A percentile compares a stretch with the other conserved stretches of the same genome.
Conservation (phyloP, 2,113 vertebrate genomes). For the Helogale parvula region DNA sequence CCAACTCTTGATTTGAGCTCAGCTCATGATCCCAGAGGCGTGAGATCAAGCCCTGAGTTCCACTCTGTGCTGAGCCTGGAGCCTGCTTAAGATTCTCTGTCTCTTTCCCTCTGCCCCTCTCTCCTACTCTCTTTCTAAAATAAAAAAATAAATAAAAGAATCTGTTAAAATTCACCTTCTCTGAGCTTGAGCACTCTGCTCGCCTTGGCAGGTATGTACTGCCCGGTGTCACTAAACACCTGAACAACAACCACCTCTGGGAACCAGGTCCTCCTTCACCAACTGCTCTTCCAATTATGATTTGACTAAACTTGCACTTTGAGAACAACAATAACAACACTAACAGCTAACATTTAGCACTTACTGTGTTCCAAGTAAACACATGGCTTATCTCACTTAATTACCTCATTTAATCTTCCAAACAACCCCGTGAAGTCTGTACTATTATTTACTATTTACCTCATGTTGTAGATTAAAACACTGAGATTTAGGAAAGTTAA, state of each 20-base stretch:
- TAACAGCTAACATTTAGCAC: constrained; percentile 24
- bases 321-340: background rate
- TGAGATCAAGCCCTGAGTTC: too few relatives aligned
- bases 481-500: background rate
- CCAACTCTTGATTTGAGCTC: too few relatives aligned
- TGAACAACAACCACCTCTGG: background rate
- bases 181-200: background rate
- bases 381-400: background rate
- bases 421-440: background rate
- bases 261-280: background rate
- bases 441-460: background rate
- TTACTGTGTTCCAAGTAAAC: background rate
- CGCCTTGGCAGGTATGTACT: background rate
- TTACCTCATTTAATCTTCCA: background rate
- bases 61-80: too few relatives aligned
- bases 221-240: background rate
- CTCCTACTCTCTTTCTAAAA: too few relatives aligned
- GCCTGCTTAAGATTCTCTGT: too few relatives aligned
- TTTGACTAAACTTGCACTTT: background rate
- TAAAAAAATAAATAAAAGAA: background rate
- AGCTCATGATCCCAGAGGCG: too few relatives aligned
- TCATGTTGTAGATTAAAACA: background rate
- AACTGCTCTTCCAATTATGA: background rate
- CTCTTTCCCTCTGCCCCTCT: too few relatives aligned
- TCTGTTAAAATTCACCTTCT: background rate